A percentile compares a stretch with the other conserved stretches of the same genome.
phyloP scores from a whole-genome alignment of 2,888 invertebrate species.

The Cataglyphis rosenhaueri region DNA sequence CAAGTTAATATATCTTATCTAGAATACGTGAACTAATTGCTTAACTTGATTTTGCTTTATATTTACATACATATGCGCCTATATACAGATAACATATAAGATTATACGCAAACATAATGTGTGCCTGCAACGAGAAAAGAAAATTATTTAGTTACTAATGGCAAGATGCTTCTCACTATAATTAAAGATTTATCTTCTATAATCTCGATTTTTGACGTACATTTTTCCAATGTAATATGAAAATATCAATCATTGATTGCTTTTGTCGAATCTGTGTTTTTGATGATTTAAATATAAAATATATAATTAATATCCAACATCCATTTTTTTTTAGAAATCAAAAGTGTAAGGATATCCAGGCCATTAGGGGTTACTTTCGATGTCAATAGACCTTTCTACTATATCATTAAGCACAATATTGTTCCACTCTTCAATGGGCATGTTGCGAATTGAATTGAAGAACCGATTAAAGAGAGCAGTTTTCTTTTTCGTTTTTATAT shows the following conservation, averaged over 20 bases:
- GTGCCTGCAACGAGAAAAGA: background rate
- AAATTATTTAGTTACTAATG: background rate
- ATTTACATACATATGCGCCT: background rate
- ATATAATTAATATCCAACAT: background rate
- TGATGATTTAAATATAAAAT: background rate
- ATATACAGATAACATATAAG: background rate
- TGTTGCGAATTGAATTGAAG: background rate
- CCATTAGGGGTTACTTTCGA: background rate
- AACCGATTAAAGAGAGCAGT: background rate
- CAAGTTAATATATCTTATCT: background rate
- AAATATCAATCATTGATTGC: background rate
- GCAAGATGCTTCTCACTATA: background rate
- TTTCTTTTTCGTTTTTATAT: background rate
- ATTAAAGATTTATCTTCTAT: background rate
- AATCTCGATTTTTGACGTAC: background rate
- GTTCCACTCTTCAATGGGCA: background rate
- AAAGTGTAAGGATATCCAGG: background rate
- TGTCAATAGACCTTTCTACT: conserved; percentile 10
- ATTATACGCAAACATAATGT: background rate
- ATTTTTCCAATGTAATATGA: background rate
- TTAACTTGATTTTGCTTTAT: background rate
- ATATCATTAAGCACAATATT: background rate
- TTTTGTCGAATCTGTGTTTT: background rate
- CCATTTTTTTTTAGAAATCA: background rate
- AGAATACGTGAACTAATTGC: background rate